Evolutionary conservation across 1,140 invertebrate species (phyloP).

Genomic region (Littorina saxatilis): DNA sequence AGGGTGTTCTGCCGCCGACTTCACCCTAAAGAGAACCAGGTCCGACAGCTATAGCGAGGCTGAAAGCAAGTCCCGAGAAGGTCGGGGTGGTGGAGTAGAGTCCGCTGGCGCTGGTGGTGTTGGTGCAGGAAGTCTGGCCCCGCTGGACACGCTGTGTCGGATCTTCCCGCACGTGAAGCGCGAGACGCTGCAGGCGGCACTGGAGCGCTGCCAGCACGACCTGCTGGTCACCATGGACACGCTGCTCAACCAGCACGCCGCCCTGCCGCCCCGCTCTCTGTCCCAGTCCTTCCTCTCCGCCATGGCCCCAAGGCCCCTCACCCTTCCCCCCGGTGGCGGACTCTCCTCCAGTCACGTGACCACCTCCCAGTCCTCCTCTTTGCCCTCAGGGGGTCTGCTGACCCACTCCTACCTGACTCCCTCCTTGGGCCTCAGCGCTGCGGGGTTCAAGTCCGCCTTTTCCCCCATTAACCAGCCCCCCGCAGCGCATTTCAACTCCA

Average conservation of each 20-base stretch:
- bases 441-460: constrained; percentile 67
- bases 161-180: constrained; percentile 91
- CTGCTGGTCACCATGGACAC: constrained; percentile 93
- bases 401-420: constrained; percentile 40
- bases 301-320: constrained; percentile 20
- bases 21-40: neutral
- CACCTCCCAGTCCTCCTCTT: constrained; percentile 20
- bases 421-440: neutral
- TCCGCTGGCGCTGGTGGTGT: neutral
- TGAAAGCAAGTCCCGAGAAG: neutral
- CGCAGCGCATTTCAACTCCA: constrained; percentile 51
- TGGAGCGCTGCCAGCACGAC: constrained; percentile 86
- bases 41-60: neutral
- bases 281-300: constrained; percentile 22
- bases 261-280: neutral
- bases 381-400: neutral
- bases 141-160: constrained; percentile 84
- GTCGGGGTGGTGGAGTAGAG: too few species aligned
- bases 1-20: neutral
- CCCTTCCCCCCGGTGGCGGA: too few species aligned
- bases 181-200: constrained; percentile 87
- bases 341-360: neutral
- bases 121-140: constrained; percentile 70
- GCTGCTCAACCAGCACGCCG: constrained; percentile 60
- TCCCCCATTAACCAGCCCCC: constrained; percentile 60